Evolutionary conservation across 2,888 invertebrate genomes (phyloP), one percentile per base, ranked within the genome.

Genomic region (Thera obeliscata): DNA sequence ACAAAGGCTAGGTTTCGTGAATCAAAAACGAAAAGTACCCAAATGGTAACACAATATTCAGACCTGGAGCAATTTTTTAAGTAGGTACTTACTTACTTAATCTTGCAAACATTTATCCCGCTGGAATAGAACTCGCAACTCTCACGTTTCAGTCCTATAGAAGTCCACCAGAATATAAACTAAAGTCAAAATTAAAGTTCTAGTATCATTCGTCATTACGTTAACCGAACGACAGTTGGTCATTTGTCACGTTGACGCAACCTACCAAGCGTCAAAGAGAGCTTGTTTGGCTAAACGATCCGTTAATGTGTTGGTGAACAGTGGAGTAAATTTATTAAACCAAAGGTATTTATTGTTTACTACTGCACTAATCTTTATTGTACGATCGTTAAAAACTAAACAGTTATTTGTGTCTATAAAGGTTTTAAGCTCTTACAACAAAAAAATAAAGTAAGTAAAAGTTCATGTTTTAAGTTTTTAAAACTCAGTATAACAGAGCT

Each of bases 281-380:
- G 43, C 9, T 46, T 33, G 52, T 52, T 52, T 56, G 41, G 12
- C 46, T 11, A 54, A 61, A 61, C 46, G 35, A 43, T 46, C n/a
- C 43, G 54, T 61, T 46, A 55, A 61, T 46, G 8, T 55, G 54
- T 61, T 55, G 11, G 52, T 61, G 52, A 43, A 61, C 46, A 46
- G 11, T 46, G 5, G 12, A 12, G 12, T 6, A 48, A 55, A 55
- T 55, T 33, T 48, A 60, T 36, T 55, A 56, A 48, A 36, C 55
- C 55, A 55, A 48, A 35, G 82, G 84, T 35, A 46, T 64, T 64
- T 52, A 57, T 50, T 58, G 35, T 61, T 55, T 46, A 63, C 22
- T 22, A 8, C 33, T 36, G 56, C 9, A 57, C 35, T 56, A 61
- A 56, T 62, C 48, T 56, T 49, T 33, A 63, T 63, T 56, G 41